A percentile compares a stretch with the other conserved stretches of the same genome.
phyloP scores from a whole-genome alignment of 1,140 invertebrate species.

The Zaprionus taronus region DNA sequence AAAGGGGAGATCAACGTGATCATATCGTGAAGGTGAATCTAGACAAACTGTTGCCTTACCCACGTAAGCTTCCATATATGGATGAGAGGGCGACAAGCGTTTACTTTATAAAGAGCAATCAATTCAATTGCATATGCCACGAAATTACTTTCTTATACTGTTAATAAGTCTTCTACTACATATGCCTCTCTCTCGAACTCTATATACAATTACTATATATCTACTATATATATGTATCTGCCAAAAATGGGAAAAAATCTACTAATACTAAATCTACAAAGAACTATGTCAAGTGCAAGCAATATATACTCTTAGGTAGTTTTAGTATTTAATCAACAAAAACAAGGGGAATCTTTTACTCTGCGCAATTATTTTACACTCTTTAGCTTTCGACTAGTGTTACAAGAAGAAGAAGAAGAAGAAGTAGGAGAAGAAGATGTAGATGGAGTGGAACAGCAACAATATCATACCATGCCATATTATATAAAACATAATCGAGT shows the following conservation, averaged over 20 bases:
- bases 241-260: slow-evolving; percentile 25
- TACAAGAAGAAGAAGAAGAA: slow-evolving; percentile 16
- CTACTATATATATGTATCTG: slow-evolving; percentile 46
- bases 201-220: slow-evolving; percentile 35
- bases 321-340: slow-evolving; percentile 24
- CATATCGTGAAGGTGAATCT: slow-evolving; percentile 45
- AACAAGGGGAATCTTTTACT: neutral
- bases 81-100: slow-evolving; percentile 43
- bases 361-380: slow-evolving; percentile 30
- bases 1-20: slow-evolving; percentile 19
- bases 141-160: slow-evolving; percentile 68
- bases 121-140: slow-evolving; percentile 64
- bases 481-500: slow-evolving; percentile 50
- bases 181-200: slow-evolving; percentile 45
- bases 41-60: slow-evolving; percentile 42
- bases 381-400: slow-evolving; percentile 63
- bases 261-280: neutral
- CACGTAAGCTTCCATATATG: slow-evolving; percentile 35
- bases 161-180: slow-evolving; percentile 68
- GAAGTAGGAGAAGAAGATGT: neutral
- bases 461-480: slow-evolving; percentile 75
- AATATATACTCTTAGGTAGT: slow-evolving; percentile 48
- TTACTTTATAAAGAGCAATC: slow-evolving; percentile 75
- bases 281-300: slow-evolving; percentile 49
- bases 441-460: slow-evolving; percentile 22